phyloP scores from a whole-genome alignment of 2,113 vertebrate genomes.

The Camelus bactrianus region DNA sequence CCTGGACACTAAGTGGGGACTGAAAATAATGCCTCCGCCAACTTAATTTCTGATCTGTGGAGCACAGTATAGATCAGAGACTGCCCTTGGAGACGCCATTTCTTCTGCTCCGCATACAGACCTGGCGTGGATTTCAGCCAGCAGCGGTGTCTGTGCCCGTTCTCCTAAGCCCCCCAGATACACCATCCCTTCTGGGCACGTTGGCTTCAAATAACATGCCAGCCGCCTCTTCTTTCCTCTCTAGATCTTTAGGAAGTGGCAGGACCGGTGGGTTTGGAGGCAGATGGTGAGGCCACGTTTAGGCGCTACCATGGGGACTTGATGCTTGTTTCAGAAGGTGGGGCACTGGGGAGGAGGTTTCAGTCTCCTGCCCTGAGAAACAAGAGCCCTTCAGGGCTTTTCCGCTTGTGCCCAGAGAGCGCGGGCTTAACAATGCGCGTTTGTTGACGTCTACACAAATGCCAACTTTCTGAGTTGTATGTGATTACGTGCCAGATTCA shows the following conservation, averaged over 20 bases:
- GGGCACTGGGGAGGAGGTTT: rapidly evolving
- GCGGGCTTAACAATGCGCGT: background rate
- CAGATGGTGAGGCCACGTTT: rapidly evolving
- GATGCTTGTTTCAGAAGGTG: rapidly evolving
- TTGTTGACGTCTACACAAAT: background rate
- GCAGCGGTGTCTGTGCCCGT: rapidly evolving
- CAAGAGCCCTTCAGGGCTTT: background rate
- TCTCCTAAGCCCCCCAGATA: background rate
- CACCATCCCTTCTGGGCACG: background rate
- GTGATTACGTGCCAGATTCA: rapidly evolving
- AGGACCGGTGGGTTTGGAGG: background rate
- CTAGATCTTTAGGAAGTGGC: background rate
- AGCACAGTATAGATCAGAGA: background rate
- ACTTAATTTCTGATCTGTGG: too few species aligned
- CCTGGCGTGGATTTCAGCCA: background rate
- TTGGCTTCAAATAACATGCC: rapidly evolving
- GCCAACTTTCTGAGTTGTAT: background rate
- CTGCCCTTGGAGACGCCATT: rapidly evolving
- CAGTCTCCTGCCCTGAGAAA: background rate
- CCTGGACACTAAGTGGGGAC: rapidly evolving
- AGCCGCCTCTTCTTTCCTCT: rapidly evolving
- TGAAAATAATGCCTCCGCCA: background rate
- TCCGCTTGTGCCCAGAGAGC: rapidly evolving
- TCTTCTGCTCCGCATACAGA: background rate
- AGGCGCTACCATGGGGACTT: rapidly evolving